A percentile compares a stretch with the other conserved stretches of the same genome.
phyloP scores from a whole-genome alignment of 2,888 invertebrate genomes.

The Autographa pulchrina region DNA sequence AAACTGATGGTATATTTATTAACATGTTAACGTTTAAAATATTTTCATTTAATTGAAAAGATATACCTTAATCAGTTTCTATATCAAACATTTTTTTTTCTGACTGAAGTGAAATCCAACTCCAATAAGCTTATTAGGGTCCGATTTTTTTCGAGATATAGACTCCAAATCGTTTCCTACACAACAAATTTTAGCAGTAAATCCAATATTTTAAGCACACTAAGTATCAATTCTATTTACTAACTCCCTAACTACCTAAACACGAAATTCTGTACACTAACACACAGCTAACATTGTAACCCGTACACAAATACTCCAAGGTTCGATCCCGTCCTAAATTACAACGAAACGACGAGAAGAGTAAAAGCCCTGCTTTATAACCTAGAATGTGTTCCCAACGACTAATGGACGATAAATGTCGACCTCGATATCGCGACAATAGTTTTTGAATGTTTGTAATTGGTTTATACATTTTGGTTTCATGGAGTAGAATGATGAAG shows the following conservation, averaged over 20 bases:
- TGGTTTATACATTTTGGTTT: neutral
- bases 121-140: no score
- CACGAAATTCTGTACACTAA: conserved; percentile 20
- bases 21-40: no score
- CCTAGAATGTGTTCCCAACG: conserved; percentile 28
- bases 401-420: conserved; percentile 21
- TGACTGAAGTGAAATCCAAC: no score
- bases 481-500: no score
- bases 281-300: conserved; percentile 42
- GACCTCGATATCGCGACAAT: conserved; percentile 14
- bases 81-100: no score
- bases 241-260: conserved; percentile 9
- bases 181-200: no score
- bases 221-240: neutral
- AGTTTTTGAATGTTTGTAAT: neutral
- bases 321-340: conserved; percentile 50
- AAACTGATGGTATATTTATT: no score
- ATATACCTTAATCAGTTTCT: no score
- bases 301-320: conserved; percentile 55
- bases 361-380: conserved; percentile 37
- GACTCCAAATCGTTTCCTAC: no score
- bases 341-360: conserved; percentile 41
- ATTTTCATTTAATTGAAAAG: no score
- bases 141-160: no score
- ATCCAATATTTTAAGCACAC: neutral